Evolutionary conservation across 2,113 vertebrate genomes (phyloP), one percentile per base, ranked within the genome.

Genomic region (Crotalus helleri): DNA sequence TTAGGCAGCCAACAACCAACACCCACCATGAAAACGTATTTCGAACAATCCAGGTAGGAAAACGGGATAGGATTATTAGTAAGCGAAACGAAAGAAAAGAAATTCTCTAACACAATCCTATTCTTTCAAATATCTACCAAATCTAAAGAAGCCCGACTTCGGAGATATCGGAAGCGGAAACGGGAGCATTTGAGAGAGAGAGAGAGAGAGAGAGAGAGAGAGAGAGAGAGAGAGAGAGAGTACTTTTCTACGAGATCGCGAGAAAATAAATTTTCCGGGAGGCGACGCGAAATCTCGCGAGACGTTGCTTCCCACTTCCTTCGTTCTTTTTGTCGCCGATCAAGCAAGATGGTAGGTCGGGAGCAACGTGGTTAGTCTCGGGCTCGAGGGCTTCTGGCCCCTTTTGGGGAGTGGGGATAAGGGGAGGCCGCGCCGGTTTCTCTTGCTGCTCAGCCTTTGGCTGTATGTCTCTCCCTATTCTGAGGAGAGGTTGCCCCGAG

Each of bases 341-440:
- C 89, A 11, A 94, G 0, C 53, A 89, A 39, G 74, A 97, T 97
- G 96, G 96, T 97, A 92, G 58, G 91, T 91, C 3, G 81, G 90
- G 0, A 0, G 9, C 0, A 0, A 24, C 23, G 91, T 33, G 44
- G 19, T 69, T 1, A 59, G 6, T 10, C 3, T 26, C 1, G 21
- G 49, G 23, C 2, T 39, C 7, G 5, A 5, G 51, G 19, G 51
- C 7, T n/a, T 58, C 51, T 58, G 55, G 7, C 44, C 5, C 13
- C 13, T 0, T 0, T 0, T 0, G 1, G 1, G 17, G 4, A 1
- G 49, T 8, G 49, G 8, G 8, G 49, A 8, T 0, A 3, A 8
- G 11, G 81, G 19, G 5, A 81, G 33, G 55, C 21, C 12, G 13
- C 10, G 49, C 5, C 9, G 21, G 3, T 33, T 21, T 57, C 1